Evolutionary conservation across 1,140 invertebrate species (phyloP), one percentile per base, ranked within the genome.

Genomic region (Eurosta solidaginis): DNA sequence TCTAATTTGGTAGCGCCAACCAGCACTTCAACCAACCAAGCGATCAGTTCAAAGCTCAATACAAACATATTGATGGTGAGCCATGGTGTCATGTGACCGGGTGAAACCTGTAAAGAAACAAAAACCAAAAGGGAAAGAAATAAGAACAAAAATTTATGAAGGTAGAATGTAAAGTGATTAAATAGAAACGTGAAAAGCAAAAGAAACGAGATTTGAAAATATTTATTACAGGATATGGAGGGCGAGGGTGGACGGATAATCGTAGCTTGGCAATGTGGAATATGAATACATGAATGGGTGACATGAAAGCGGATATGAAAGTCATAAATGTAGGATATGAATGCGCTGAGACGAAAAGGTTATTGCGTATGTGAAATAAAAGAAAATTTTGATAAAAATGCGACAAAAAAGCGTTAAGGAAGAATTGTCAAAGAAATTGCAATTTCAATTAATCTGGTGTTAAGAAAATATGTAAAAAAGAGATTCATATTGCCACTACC

Each of bases 1-100:
- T 78, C 74, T 10, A 78, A 17, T 36, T 76, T 75, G 17, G 20
- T 59, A 22, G 52, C 50, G 9, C 78, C 78, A n/a, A 76, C 47
- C 40, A 78, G 42, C 9, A 78, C 52, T 29, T 78, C 78, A 0
- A 44, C 45, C 45, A 78, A 10, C 74, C 78, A 78, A 17, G 42
- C 44, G 42, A 78, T 27, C 27, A 75, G 42, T 27, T 78, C 78
- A n/a, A 45, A 78, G 40, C 50, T 44, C 50, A 78, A 22, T 14
- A 68, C 42, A 22, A 78, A 52, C 50, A 78, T 59, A 44, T 76
- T 78, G 49, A 76, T 76, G 73, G 74, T 78, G 12, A 78, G 42
- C 78, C 78, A 78, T n/a, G 78, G 78, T 36, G 78, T 78, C 78
- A 78, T 78, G 20, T 78, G 42, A 33, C 22, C 44, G 9, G 78